phyloP scores from a whole-genome alignment of 1,140 invertebrate species.

The Drosophila dunni region DNA sequence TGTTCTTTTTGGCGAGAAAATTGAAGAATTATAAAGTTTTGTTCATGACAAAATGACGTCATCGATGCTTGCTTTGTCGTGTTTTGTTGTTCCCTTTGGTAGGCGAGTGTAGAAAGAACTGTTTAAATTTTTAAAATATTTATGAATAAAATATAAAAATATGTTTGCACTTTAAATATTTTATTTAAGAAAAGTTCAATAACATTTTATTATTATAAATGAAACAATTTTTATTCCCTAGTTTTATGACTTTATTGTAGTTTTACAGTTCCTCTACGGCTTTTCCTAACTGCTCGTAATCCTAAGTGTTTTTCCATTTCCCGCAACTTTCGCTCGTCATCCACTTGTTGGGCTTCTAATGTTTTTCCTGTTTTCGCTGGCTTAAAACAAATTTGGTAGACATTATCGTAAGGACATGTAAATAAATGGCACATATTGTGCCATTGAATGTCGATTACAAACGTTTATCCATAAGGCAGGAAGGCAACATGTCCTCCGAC shows the following conservation, averaged over 20 bases:
- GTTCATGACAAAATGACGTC: slow-evolving; percentile 70
- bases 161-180: background rate
- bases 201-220: too few relatives aligned
- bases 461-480: slow-evolving; percentile 53
- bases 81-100: slow-evolving; percentile 1
- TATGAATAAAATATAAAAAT: background rate
- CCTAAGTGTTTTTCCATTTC: background rate
- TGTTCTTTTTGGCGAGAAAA: slow-evolving; percentile 41
- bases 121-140: background rate
- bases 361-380: slow-evolving; percentile 11
- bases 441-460: slow-evolving; percentile 74
- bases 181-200: too few relatives aligned
- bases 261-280: background rate
- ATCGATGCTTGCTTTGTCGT: slow-evolving; percentile 45
- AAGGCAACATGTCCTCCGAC: slow-evolving; percentile 7
- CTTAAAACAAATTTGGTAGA: background rate
- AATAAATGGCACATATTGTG: slow-evolving; percentile 73
- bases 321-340: background rate
- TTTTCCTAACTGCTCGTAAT: background rate
- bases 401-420: slow-evolving; percentile 57
- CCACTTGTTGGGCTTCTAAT: slow-evolving; percentile 24
- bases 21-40: slow-evolving; percentile 63
- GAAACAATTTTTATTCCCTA: too few relatives aligned
- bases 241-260: background rate
- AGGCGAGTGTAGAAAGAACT: slow-evolving; percentile 39